phyloP scores from a whole-genome alignment of 2,113 vertebrate species.

The Acrocephalus arundinaceus region DNA sequence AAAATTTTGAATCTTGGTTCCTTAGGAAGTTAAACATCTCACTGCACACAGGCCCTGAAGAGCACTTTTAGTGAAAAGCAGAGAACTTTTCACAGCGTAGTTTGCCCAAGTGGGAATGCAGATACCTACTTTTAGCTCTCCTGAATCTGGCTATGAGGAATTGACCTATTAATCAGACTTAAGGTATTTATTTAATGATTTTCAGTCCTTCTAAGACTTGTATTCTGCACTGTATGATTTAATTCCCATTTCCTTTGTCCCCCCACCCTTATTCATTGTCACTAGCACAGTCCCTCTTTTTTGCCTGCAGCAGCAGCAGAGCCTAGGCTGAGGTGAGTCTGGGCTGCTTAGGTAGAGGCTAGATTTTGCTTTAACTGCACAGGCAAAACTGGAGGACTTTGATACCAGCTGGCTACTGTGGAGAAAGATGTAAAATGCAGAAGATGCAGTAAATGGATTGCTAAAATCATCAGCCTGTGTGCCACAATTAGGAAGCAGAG shows the following conservation, averaged over 20 bases:
- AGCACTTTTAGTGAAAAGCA: neutral
- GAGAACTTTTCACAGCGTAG: neutral
- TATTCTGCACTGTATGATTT: neutral
- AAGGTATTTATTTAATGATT: neutral
- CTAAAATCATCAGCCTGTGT: neutral
- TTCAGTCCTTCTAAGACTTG: neutral
- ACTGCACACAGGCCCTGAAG: neutral
- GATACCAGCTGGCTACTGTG: neutral
- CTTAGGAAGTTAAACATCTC: neutral
- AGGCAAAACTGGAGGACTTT: neutral
- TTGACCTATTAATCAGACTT: neutral
- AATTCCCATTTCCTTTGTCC: neutral
- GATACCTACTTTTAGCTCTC: neutral
- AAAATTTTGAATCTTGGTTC: neutral
- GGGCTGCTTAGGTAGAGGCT: neutral
- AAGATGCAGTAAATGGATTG: neutral
- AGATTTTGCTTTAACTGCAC: neutral
- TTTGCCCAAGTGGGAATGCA: neutral
- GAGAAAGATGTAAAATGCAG: neutral
- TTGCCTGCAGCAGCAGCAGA: neutral
- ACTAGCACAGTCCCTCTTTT: neutral
- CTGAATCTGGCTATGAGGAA: neutral
- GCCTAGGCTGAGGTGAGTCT: neutral
- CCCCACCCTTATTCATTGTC: neutral
- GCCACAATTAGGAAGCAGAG: neutral